Conservation (phyloP, 1,140 invertebrate species). For the Drosophila pseudoobscura region DNA sequence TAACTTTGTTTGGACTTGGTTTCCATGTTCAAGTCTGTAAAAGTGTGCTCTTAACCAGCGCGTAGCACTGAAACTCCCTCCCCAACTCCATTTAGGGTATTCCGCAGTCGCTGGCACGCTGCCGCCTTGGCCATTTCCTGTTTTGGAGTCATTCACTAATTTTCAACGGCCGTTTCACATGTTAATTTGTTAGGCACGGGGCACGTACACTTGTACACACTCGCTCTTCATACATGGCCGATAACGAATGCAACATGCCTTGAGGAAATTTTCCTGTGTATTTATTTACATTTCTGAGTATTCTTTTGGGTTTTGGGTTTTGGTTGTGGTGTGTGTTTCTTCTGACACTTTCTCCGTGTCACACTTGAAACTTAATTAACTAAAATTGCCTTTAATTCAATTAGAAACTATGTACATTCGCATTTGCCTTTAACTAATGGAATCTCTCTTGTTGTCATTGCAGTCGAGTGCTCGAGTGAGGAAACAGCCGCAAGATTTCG, state of each 20-base stretch:
- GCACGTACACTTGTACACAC: not conserved
- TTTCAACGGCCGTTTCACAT: conserved; percentile 63
- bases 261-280: conserved; percentile 38
- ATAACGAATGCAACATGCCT: conserved; percentile 50
- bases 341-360: conserved; percentile 60
- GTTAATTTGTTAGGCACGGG: conserved; percentile 74
- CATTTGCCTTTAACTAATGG: conserved; percentile 4
- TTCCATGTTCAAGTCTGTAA: no score
- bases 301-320: conserved; percentile 19
- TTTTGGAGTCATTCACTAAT: conserved; percentile 27
- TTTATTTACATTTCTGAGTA: conserved; percentile 39
- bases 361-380: conserved; percentile 60
- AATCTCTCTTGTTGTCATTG: conserved; percentile 44
- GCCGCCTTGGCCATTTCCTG: conserved; percentile 16
- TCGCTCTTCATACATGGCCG: conserved; percentile 26
- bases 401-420: conserved; percentile 30
- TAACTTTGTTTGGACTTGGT: no score
- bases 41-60: no score
- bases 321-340: conserved; percentile 15
- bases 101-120: not conserved
- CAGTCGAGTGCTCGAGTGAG: conserved; percentile 43
- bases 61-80: no score
- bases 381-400: conserved; percentile 46
- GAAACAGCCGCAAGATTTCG: conserved; percentile 74
- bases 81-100: not conserved